phyloP scores from a whole-genome alignment of 2,797 vertebrate species.

The Coregonus suidteri region DNA sequence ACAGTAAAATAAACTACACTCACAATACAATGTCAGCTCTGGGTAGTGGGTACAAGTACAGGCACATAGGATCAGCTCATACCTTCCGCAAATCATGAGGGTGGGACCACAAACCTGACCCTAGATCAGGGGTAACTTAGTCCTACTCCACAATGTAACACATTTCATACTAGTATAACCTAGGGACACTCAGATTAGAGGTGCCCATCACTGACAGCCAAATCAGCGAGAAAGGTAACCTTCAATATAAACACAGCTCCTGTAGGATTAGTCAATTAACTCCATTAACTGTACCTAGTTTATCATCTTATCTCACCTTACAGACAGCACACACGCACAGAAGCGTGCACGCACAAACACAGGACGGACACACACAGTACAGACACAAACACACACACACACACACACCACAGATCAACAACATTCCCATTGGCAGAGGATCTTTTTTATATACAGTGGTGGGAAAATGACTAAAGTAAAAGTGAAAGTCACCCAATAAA shows the following conservation, averaged over 20 bases:
- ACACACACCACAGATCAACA: neutral
- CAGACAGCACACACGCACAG: neutral
- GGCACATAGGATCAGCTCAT: too few species aligned
- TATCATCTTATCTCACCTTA: neutral
- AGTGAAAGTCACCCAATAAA: too few species aligned
- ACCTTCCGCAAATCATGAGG: too few species aligned
- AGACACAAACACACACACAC: neutral
- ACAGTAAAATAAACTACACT: conserved; percentile 10
- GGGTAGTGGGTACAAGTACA: neutral
- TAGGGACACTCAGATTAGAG: neutral
- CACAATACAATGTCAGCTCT: conserved; percentile 19
- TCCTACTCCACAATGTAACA: too few species aligned
- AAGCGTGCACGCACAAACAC: neutral
- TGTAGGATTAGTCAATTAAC: neutral
- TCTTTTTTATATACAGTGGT: neutral
- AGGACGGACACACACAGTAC: neutral
- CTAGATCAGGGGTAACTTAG: too few species aligned
- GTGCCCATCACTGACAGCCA: neutral
- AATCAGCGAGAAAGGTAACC: neutral
- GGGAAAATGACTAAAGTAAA: too few species aligned
- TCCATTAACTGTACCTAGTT: neutral
- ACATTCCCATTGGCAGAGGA: neutral
- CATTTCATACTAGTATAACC: neutral
- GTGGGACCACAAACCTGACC: too few species aligned
- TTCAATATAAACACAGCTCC: neutral